phyloP scores from a whole-genome alignment of 2,888 invertebrate genomes.

The Scaeva pyrastri region DNA sequence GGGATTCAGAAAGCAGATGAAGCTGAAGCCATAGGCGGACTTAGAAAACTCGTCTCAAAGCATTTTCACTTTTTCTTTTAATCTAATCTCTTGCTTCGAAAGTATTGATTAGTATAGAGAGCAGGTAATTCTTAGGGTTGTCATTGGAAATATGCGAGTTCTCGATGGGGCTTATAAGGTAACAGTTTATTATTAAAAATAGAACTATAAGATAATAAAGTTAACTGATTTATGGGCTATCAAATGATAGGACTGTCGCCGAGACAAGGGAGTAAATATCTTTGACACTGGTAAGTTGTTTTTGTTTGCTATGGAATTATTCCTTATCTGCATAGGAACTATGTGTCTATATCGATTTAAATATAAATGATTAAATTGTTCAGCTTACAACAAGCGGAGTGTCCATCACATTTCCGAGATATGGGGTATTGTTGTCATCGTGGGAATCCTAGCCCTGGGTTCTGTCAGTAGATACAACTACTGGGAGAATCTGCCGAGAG shows the following conservation, averaged over 20 bases:
- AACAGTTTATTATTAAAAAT: conserved; percentile 5
- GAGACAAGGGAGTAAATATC: conserved; percentile 62
- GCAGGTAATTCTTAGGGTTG: background rate
- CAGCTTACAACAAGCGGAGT: conserved; percentile 79
- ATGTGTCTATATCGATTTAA: conserved; percentile 39
- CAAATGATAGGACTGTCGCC: conserved; percentile 71
- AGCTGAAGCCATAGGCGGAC: conserved; percentile 30
- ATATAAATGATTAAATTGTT: conserved; percentile 9
- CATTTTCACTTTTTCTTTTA: background rate
- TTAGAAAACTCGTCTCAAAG: background rate
- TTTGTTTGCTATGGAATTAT: background rate
- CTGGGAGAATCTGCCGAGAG: conserved; percentile 78
- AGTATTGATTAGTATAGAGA: conserved; percentile 68
- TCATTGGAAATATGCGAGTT: conserved; percentile 57
- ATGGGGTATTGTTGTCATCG: conserved; percentile 77
- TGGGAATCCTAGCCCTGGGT: conserved; percentile 77
- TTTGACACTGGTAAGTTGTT: conserved; percentile 70
- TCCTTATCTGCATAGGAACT: background rate
- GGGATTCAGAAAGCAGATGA: conserved; percentile 1
- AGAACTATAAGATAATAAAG: background rate
- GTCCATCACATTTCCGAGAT: conserved; percentile 79
- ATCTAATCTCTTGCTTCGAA: background rate
- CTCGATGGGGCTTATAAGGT: conserved; percentile 73
- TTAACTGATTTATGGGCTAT: conserved; percentile 3
- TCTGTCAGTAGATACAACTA: conserved; percentile 78